Conservation (phyloP, 1,140 invertebrate genomes). For the Saxidomus purpurata region DNA sequence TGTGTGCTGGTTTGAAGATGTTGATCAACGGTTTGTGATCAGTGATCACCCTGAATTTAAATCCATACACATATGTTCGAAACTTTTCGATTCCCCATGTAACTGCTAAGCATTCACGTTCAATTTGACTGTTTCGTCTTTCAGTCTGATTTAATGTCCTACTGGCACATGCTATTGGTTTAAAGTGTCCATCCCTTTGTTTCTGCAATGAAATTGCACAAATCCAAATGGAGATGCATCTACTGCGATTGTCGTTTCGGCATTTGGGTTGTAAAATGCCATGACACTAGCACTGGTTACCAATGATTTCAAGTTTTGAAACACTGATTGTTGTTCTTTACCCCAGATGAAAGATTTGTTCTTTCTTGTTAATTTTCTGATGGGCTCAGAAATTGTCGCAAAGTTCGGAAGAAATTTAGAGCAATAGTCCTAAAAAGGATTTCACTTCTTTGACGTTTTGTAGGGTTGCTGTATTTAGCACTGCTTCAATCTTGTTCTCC, state of each 20-base stretch:
- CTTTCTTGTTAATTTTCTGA: slow-evolving; percentile 69
- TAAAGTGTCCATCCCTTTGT: slow-evolving; percentile 13
- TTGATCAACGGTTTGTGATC: slow-evolving; percentile 60
- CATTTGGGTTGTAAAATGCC: slow-evolving; percentile 67
- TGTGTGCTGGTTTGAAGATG: slow-evolving; percentile 20
- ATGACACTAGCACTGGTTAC: neutral
- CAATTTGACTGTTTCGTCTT: slow-evolving; percentile 72
- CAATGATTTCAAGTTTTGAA: slow-evolving; percentile 18
- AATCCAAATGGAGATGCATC: slow-evolving; percentile 58
- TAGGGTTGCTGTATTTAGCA: slow-evolving; percentile 85
- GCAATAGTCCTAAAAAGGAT: slow-evolving; percentile 71
- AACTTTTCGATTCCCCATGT: slow-evolving; percentile 86
- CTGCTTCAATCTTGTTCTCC: slow-evolving; percentile 82
- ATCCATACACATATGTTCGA: slow-evolving; percentile 85
- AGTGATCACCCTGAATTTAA: slow-evolving; percentile 38
- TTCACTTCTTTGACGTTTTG: slow-evolving; percentile 72
- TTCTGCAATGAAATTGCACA: slow-evolving; percentile 56
- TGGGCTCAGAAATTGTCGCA: slow-evolving; percentile 66
- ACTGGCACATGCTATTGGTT: slow-evolving; percentile 71
- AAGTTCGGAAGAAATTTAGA: slow-evolving; percentile 71
- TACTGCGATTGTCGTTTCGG: neutral
- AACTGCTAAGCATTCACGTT: slow-evolving; percentile 65
- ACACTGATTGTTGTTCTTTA: slow-evolving; percentile 49
- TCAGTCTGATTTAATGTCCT: slow-evolving; percentile 69
- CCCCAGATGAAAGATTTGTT: slow-evolving; percentile 56